Evolutionary conservation across 2,113 vertebrate genomes (phyloP), one percentile per base, ranked within the genome.

Genomic region (Chamaetylas fuelleborni): DNA sequence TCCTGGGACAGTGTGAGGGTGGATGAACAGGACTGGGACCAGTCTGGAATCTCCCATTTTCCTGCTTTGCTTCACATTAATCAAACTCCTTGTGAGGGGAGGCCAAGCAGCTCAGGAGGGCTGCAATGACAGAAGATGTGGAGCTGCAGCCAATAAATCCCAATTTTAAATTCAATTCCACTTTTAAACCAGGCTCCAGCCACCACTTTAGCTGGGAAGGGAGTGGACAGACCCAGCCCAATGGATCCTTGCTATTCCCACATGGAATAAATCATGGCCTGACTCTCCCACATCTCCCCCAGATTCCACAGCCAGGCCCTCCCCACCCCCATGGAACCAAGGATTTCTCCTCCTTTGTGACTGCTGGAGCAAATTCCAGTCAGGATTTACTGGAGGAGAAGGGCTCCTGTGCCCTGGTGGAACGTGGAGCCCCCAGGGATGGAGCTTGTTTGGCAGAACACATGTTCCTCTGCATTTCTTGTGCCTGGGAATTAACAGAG

Each of bases 181-280:
- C 9, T 47, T 56, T 61, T 40, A 61, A 40, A 74, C 38, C 2
- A 4, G 18, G 14, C 25, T 40, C 17, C 54, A 56, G 58, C 23
- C 54, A 9, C 7, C 19, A 2, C 5, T 28, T 14, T 1, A 43
- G 36, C 11, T 24, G 47, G 42, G 51, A 81, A 57, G 25, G 70
- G 58, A 42, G 61, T 9, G 7, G 56, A 5, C 23, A 29, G 54
- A 11, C 9, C 65, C 2, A 2, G 47, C 29, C 56, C 47, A 3
- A 6, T 0, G 1, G 67, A 77, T 14, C n/a, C n/a, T n/a, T n/a
- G n/a, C n/a, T n/a, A n/a, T n/a, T n/a, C n/a, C 70, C 56, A 34
- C 31, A 0, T 0, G 16, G 51, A 50, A 29, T 10, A 11, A 69
- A 17, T 0, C 19, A 47, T 8, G 8, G 22, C 48, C 57, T 18